Conservation (phyloP, 2,113 vertebrate species). For the Protobothrops mucrosquamatus region DNA sequence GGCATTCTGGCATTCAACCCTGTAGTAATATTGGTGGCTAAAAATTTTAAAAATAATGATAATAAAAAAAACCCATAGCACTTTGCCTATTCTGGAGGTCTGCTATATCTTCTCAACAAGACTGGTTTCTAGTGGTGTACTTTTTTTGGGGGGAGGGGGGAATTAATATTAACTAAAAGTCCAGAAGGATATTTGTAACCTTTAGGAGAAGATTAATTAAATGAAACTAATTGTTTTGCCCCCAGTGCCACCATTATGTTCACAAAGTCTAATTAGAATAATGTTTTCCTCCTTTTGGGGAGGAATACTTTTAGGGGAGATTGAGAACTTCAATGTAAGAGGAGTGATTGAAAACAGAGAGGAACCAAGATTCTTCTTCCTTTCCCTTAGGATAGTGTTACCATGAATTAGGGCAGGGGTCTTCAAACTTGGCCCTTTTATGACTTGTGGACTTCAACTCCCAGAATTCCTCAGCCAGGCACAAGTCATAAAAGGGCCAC, state of each 20-base stretch:
- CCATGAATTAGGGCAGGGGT: neutral
- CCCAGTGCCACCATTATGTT: neutral
- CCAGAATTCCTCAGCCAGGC: no score
- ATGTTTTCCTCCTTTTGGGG: neutral
- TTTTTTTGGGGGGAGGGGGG: neutral
- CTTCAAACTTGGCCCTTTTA: no score
- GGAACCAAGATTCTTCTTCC: neutral
- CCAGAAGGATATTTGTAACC: neutral
- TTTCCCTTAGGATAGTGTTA: neutral
- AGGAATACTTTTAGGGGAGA: neutral
- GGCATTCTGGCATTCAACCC: neutral
- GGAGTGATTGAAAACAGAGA: neutral
- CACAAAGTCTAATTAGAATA: neutral
- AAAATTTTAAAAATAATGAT: neutral
- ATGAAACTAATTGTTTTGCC: neutral
- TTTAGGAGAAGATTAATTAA: neutral
- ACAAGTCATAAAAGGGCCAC: no score
- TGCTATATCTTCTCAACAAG: neutral
- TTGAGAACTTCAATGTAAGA: neutral
- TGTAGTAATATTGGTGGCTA: neutral
- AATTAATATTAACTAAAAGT: neutral
- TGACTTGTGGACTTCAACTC: no score
- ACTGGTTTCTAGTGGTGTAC: neutral
- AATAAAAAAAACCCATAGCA: neutral
- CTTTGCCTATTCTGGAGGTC: neutral